phyloP scores from a whole-genome alignment of 2,888 invertebrate species.

The Gibbula magus region DNA sequence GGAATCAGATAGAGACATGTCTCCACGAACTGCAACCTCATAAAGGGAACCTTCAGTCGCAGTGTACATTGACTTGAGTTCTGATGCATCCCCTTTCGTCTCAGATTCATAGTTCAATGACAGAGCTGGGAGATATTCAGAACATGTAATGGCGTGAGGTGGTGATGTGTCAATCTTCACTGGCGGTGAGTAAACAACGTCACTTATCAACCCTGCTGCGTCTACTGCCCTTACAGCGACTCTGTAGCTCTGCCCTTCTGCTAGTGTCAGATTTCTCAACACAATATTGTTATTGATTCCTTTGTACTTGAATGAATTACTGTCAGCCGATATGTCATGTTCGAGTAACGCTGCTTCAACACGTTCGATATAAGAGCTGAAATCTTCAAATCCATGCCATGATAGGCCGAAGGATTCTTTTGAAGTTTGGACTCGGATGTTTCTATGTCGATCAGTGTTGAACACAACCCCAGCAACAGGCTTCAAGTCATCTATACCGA shows the following conservation, averaged over 20 bases:
- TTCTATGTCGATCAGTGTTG: slow-evolving; percentile 39
- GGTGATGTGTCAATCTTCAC: slow-evolving; percentile 42
- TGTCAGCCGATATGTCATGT: not conserved
- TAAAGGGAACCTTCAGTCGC: too few relatives aligned
- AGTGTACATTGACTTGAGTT: not conserved
- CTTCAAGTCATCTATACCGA: slow-evolving; percentile 45
- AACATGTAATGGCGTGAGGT: slow-evolving; percentile 37
- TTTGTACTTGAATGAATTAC: slow-evolving; percentile 26
- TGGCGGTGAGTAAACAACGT: slow-evolving; percentile 27
- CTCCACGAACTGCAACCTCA: too few relatives aligned
- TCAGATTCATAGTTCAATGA: not conserved
- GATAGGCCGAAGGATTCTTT: slow-evolving; percentile 32
- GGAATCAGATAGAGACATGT: too few relatives aligned
- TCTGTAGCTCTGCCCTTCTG: slow-evolving; percentile 29
- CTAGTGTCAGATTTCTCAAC: slow-evolving; percentile 32
- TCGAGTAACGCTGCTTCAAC: slow-evolving; percentile 35
- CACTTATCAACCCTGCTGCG: slow-evolving; percentile 43
- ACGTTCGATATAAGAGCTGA: slow-evolving; percentile 35
- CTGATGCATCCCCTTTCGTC: not conserved
- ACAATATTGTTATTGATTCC: slow-evolving; percentile 24
- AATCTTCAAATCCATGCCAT: slow-evolving; percentile 50
- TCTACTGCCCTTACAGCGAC: slow-evolving; percentile 44
- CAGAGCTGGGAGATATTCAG: not conserved
- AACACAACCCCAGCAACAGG: slow-evolving; percentile 49
- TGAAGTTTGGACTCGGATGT: slow-evolving; percentile 38